Evolutionary conservation across 2,113 vertebrate genomes (phyloP).

Genomic region (Marmota monax): DNA sequence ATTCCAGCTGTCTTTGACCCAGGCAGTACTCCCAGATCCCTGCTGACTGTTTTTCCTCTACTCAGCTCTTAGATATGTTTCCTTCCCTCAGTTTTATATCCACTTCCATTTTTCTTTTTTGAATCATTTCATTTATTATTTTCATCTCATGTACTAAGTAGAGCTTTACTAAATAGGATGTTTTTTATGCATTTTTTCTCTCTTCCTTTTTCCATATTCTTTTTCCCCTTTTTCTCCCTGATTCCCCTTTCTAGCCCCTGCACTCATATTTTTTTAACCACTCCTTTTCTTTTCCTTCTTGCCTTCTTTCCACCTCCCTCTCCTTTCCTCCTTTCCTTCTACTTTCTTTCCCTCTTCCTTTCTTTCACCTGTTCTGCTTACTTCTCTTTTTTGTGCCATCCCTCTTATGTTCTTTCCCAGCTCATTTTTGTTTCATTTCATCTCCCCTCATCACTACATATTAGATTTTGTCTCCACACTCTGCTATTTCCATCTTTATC

Average conservation of each 20-base stretch:
- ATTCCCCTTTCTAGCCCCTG: background rate
- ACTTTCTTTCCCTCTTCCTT: too few relatives aligned
- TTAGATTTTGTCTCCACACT: background rate
- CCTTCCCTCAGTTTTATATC: background rate
- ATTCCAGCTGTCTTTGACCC: background rate
- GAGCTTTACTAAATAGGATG: too few relatives aligned
- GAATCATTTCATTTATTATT: background rate
- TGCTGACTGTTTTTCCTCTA: background rate
- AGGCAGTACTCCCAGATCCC: background rate
- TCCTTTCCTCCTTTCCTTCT: too few relatives aligned
- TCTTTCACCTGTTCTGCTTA: background rate
- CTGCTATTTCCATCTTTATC: background rate
- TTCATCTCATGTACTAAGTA: background rate
- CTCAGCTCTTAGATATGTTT: too few relatives aligned
- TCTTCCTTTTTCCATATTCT: background rate
- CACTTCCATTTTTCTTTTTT: background rate
- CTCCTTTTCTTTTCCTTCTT: too few relatives aligned
- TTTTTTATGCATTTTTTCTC: background rate
- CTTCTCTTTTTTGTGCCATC: too few relatives aligned
- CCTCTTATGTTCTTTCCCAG: too few relatives aligned
- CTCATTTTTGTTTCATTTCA: too few relatives aligned
- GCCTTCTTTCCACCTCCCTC: fast-evolving
- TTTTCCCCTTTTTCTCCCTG: background rate
- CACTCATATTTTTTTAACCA: background rate
- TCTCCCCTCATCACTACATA: background rate